These are phyloP conservation scores for Clarias macrocephalus DNA, from an alignment of 2,113 vertebrate genomes.

Conservation along the genomic window DNA sequence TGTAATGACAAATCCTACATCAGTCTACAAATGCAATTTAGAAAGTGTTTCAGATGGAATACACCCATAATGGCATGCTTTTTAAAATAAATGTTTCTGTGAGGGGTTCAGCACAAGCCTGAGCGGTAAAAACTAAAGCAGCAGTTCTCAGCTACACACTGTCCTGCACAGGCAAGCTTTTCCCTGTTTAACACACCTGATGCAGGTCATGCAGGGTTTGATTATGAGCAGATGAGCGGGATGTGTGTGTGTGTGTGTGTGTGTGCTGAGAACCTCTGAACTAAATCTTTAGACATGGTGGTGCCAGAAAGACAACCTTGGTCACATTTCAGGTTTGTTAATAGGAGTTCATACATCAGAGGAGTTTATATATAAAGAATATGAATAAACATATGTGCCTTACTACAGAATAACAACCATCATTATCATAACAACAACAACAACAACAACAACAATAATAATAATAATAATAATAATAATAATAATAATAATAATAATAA, in stretches of 20 bases:
- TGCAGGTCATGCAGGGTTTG: constrained; percentile 4
- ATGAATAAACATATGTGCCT: not conserved
- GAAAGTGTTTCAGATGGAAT: not conserved
- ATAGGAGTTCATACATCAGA: too few relatives aligned
- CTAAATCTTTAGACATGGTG: not conserved
- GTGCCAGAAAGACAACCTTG: not conserved
- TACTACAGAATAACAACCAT: not conserved
- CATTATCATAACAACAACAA: not conserved
- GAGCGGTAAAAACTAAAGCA: not conserved
- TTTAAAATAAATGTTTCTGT: not conserved
- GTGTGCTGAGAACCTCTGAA: not conserved
- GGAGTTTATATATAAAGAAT: not conserved
- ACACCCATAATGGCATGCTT: not conserved
- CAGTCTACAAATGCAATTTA: not conserved
- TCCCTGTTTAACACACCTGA: constrained; percentile 7
- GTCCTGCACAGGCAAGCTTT: not conserved
- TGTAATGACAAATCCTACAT: not conserved
- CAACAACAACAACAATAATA: not conserved
- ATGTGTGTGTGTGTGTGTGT: not conserved
- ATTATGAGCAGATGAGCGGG: not conserved
- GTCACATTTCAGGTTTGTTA: not conserved
- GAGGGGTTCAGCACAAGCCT: not conserved
- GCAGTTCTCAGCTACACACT: not conserved
- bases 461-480: not conserved
- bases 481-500: constrained; percentile 1